Evolutionary conservation across 2,113 vertebrate species (phyloP), one percentile per base, ranked within the genome.

Genomic region (Alexandromys fortis): DNA sequence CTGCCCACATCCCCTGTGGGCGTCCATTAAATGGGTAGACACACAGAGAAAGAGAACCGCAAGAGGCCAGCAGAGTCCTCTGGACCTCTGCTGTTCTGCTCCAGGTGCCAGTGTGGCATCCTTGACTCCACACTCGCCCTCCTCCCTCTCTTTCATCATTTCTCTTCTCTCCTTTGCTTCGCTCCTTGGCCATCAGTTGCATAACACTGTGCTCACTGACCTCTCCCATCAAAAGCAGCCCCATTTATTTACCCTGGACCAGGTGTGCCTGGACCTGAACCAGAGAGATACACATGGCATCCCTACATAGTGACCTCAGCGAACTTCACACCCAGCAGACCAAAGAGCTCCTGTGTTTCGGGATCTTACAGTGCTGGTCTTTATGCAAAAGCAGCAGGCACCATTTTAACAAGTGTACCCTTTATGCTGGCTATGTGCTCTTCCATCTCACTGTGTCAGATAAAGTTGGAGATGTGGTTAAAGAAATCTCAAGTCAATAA

Each of bases 281-380:
- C 1, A 7, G 3, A 2, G 38, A n/a, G 52, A 17, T 10, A 11
- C 58, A 19, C 24, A 42, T 3, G 21, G 52, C 33, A 3, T n/a
- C 52, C 7, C 35, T 58, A 58, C 79, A 3, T 26, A 58, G 21
- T 0, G 21, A 35, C 35, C 52, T 38, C 35, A 38, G 52, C 3
- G 1, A 21, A 26, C 55, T 30, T n/a, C 58, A 52, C 42, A 26
- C 7, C 7, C 52, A 47, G 33, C 26, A 28, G 22, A 72, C 5
- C 5, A 2, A 28, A 22, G 33, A 42, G 1, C 12, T 2, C 45
- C 24, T 0, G 6, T 1, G 3, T 8, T n/a, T 4, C 16, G 0
- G 0, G 0, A 38, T 68, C 49, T 55, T 38, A 3, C 45, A 63
- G 1, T 8, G 5, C 35, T 49, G 45, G 49, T 70, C 52, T 65